Conservation (phyloP, 2,888 invertebrate genomes). For the Pristionchus mayeri region DNA sequence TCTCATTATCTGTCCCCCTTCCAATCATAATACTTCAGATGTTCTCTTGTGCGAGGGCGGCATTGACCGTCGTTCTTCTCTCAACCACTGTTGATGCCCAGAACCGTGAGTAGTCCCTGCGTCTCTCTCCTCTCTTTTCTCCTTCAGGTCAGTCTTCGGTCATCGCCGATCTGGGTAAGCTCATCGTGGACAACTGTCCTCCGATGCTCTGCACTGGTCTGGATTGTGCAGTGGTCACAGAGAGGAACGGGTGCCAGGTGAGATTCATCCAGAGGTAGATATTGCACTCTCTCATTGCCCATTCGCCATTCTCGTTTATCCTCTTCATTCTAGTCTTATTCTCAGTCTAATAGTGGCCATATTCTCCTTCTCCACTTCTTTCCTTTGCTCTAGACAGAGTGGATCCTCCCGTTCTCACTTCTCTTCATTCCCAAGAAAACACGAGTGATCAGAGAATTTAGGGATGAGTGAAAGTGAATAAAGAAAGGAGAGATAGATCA, state of each 20-base stretch:
- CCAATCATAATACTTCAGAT: slow-evolving; percentile 42
- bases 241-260: slow-evolving; percentile 76
- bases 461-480: slow-evolving; percentile 34
- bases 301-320: no score
- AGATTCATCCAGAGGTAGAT: no score
- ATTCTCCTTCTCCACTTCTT: slow-evolving; percentile 9
- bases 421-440: slow-evolving; percentile 32
- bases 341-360: background rate
- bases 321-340: background rate
- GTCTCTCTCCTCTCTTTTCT: no score
- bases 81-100: slow-evolving; percentile 10
- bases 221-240: slow-evolving; percentile 76
- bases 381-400: slow-evolving; percentile 31
- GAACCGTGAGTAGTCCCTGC: slow-evolving; percentile 47
- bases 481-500: slow-evolving; percentile 13
- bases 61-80: background rate
- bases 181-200: slow-evolving; percentile 76
- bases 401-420: slow-evolving; percentile 10
- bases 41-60: background rate
- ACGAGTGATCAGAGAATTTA: slow-evolving; percentile 44
- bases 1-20: background rate
- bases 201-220: slow-evolving; percentile 76
- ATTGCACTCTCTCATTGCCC: no score
- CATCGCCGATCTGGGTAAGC: slow-evolving; percentile 75
- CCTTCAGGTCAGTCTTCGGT: slow-evolving; percentile 64